Evolutionary conservation across 2,113 vertebrate genomes (phyloP).

Genomic region (Sminthopsis crassicaudata): DNA sequence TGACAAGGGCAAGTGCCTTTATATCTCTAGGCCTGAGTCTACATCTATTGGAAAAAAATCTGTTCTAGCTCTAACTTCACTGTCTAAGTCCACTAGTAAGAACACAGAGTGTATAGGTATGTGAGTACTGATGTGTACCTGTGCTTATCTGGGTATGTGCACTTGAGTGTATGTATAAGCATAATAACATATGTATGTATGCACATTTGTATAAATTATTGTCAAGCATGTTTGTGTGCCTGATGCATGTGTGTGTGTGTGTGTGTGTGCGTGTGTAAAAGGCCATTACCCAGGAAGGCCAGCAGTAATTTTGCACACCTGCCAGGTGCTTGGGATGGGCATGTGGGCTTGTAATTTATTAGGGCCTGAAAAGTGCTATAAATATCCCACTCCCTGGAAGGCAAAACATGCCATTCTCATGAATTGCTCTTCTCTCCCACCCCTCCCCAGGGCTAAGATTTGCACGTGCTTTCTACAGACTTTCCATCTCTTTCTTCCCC

Average conservation of each 20-base stretch:
- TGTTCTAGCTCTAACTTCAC: neutral
- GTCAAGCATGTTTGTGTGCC: fast-evolving
- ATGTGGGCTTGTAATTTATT: neutral
- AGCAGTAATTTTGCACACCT: neutral
- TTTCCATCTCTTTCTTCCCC: neutral
- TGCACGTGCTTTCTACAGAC: neutral
- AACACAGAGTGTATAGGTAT: fast-evolving
- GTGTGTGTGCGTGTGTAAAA: neutral
- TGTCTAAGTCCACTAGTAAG: neutral
- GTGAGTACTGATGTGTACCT: neutral
- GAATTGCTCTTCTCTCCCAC: neutral
- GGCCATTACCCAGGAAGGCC: neutral
- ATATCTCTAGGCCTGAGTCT: neutral
- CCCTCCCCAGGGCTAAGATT: neutral
- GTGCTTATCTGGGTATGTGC: no score
- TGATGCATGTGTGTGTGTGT: neutral
- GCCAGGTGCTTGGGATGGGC: neutral
- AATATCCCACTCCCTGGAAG: conserved; percentile 11
- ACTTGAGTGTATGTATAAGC: neutral
- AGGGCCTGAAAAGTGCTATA: neutral
- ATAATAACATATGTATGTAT: neutral
- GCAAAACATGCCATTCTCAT: neutral
- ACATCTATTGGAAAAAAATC: no score
- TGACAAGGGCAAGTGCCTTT: neutral
- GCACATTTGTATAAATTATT: neutral